Evolutionary conservation across 2,888 invertebrate genomes (phyloP), one percentile per base, ranked within the genome.

Genomic region (Tachina grossa): DNA sequence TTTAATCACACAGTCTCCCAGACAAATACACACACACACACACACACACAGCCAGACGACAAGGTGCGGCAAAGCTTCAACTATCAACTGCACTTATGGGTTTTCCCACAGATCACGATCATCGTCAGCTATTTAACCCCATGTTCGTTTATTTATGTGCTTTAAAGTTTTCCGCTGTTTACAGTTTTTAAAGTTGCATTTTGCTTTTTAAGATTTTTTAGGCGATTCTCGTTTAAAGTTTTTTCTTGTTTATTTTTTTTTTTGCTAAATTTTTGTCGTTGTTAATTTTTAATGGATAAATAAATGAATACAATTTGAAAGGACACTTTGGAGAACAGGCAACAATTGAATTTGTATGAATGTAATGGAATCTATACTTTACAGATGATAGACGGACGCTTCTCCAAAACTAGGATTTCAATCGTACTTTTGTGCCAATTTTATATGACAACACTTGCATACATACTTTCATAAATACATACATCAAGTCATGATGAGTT

Each of bases 101-200:
- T 80, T 83, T 85, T 85, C 80, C 79, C 85, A 85, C 85, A 85
- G 85, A 85, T 76, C 83, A 83, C 85, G 83, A 85, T 85, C 66
- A 79, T 57, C 78, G 69, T 51, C 75, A 85, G 57, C 39, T 79
- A 83, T 85, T 85, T 83, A 85, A 85, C 85, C 85, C 75, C 79
- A 66, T 85, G 85, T 79, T 78, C 43, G 43, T 68, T 72, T 61
- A 66, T 61, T 71, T 83, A 55, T 72, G 71, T 45, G 68, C 85
- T 83, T 85, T 85, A 16, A 85, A 85, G 85, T 83, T 85, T 83
- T 76, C 83, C 85, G 83, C 85, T 66, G 66, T 61, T 85, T 57
- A 71, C 71, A 69, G 76, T 76, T 75, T 76, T 75, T 31, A 57
- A 81, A 59, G 74, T 59, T 59, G 59, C 39, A 47, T 59, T 66